Conservation (phyloP, 2,113 vertebrate species). For the Catharus bicknelli region DNA sequence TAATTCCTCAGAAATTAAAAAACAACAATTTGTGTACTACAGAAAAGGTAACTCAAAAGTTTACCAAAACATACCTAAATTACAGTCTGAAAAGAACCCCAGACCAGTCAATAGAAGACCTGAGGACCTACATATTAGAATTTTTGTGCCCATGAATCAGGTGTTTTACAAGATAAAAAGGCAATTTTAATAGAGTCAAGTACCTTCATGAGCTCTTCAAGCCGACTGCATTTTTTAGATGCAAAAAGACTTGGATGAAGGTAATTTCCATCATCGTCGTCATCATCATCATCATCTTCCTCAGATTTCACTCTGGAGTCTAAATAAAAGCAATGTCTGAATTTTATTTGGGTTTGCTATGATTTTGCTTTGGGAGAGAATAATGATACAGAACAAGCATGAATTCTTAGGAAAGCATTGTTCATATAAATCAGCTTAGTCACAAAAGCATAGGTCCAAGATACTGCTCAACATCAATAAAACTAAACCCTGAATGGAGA, state of each 20-base stretch:
- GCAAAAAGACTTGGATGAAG: conserved; percentile 96
- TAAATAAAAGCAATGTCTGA: conserved; percentile 34
- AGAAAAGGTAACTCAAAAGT: background rate
- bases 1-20: background rate
- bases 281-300: conserved; percentile 71
- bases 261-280: conserved; percentile 87
- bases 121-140: background rate
- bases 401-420: background rate
- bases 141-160: background rate
- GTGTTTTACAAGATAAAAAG: background rate
- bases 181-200: background rate
- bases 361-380: background rate
- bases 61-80: background rate
- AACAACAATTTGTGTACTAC: background rate
- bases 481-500: background rate
- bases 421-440: background rate
- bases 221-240: conserved; percentile 86
- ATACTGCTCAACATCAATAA: background rate
- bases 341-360: background rate
- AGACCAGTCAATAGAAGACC: background rate
- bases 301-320: conserved; percentile 54
- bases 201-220: conserved; percentile 93
- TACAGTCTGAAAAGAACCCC: background rate
- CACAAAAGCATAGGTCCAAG: background rate
- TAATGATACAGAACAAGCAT: background rate